Conservation (phyloP, 2,888 invertebrate species). For the Eutolmus rufibarbis region DNA sequence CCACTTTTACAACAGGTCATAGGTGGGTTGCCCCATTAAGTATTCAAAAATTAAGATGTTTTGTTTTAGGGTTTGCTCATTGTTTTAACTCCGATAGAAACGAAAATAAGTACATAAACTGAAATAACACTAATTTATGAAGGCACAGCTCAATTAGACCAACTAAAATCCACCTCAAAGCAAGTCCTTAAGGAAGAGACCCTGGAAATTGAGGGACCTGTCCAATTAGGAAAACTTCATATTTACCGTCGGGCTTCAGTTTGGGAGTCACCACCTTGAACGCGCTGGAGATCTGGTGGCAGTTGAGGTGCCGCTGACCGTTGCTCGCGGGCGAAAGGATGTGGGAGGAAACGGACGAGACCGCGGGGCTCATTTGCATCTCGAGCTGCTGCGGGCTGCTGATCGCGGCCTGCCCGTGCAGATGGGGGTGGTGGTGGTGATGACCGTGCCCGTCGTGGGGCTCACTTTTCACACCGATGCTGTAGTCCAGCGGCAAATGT, state of each 20-base stretch:
- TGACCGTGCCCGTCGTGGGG: constrained; percentile 19
- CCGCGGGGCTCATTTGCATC: neutral
- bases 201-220: neutral
- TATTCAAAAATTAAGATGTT: too few relatives aligned
- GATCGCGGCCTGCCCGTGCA: neutral
- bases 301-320: constrained; percentile 11
- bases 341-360: constrained; percentile 30
- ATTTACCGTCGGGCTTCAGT: constrained; percentile 48
- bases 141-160: too few relatives aligned
- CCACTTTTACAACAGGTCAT: too few relatives aligned
- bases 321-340: constrained; percentile 23
- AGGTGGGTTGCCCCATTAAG: too few relatives aligned
- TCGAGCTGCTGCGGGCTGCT: constrained; percentile 30
- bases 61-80: too few relatives aligned
- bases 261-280: constrained; percentile 49
- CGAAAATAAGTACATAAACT: too few relatives aligned
- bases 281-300: constrained; percentile 44
- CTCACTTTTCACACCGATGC: constrained; percentile 45
- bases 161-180: too few relatives aligned
- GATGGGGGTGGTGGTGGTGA: neutral
- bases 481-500: constrained; percentile 47
- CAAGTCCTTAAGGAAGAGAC: too few relatives aligned
- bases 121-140: too few relatives aligned
- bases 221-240: neutral
- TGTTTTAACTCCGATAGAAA: too few relatives aligned